Percentiles rank a stretch among this genome's conserved stretches.
Evolutionary conservation across 35 echinoderm and acorn worm genomes (phyloP).

Genomic region (Lytechinus variegatus): DNA sequence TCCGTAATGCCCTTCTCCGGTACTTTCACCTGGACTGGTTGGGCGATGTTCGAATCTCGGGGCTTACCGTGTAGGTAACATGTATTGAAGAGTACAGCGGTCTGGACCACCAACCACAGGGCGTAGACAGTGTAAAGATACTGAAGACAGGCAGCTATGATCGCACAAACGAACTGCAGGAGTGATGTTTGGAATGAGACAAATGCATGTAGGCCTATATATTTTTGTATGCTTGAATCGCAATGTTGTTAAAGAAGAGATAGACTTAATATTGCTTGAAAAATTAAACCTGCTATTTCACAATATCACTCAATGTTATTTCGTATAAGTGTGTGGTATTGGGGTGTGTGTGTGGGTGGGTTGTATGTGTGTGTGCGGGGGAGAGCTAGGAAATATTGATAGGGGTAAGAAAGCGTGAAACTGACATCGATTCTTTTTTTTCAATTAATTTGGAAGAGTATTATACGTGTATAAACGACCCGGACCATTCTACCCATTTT

Average conservation of each 20-base stretch:
- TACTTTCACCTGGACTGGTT: not conserved
- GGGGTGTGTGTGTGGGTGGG: too few relatives aligned
- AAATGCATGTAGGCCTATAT: not conserved
- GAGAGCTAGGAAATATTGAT: too few relatives aligned
- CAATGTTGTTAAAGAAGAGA: not conserved
- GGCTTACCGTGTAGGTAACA: slow-evolving; percentile 6
- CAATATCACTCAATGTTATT: too few relatives aligned
- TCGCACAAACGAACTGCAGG: not conserved
- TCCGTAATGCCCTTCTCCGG: not conserved
- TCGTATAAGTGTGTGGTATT: too few relatives aligned
- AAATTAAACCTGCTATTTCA: not conserved
- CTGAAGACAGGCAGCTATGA: not conserved
- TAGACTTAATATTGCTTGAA: not conserved
- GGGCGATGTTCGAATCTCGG: not conserved
- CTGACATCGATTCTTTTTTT: too few relatives aligned
- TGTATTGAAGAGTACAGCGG: not conserved
- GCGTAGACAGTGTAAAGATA: slow-evolving; percentile 25
- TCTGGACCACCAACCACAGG: slow-evolving; percentile 1
- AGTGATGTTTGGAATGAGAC: not conserved
- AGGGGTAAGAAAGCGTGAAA: too few relatives aligned
- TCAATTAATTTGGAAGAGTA: too few relatives aligned
- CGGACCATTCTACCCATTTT: too few relatives aligned
- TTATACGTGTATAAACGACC: too few relatives aligned
- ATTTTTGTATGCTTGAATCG: too few relatives aligned
- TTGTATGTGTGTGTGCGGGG: too few relatives aligned